Evolutionary conservation across 1,140 invertebrate species (phyloP).

Genomic region (Diuraphis noxia): DNA sequence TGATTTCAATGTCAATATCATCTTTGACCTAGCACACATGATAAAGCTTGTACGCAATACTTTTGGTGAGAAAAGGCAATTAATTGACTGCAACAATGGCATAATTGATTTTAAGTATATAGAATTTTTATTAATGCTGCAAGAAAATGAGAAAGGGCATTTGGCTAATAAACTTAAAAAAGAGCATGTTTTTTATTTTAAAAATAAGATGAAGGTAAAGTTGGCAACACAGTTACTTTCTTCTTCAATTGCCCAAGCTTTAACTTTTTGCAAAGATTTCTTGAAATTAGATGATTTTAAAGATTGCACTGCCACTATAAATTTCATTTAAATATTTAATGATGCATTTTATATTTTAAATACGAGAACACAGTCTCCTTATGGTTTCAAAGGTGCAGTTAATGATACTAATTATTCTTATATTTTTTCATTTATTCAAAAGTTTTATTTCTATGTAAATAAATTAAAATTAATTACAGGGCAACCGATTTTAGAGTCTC

Average conservation of each 20-base stretch:
- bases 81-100: background rate
- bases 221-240: background rate
- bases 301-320: background rate
- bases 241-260: background rate
- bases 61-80: background rate
- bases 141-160: background rate
- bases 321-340: background rate
- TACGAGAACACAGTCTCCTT: background rate
- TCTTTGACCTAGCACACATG: background rate
- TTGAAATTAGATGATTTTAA: background rate
- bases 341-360: background rate
- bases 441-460: constrained; percentile 56
- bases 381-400: background rate
- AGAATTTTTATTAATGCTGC: background rate
- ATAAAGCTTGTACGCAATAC: background rate
- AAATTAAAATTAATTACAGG: constrained; percentile 12
- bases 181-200: too few species aligned
- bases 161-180: constrained; percentile 7
- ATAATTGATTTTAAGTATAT: constrained; percentile 4
- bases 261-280: background rate
- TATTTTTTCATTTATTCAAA: background rate
- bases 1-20: background rate
- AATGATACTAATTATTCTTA: background rate
- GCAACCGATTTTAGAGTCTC: background rate
- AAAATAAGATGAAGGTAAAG: too few species aligned